Conservation (phyloP, 2,113 vertebrate species). For the Reinhardtius hippoglossoides region DNA sequence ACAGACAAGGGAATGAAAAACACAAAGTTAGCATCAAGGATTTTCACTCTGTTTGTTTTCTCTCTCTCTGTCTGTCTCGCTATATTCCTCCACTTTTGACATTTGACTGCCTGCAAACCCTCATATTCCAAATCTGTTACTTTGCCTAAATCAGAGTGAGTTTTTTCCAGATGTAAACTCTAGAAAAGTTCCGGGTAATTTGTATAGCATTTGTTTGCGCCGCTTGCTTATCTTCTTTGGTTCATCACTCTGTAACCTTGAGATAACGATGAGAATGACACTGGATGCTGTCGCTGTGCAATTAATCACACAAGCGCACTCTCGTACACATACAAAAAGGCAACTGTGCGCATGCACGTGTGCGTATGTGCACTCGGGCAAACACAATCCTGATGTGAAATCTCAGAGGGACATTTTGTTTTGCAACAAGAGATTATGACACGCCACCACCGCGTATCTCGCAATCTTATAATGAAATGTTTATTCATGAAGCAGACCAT, state of each 20-base stretch:
- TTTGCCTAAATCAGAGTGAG: conserved; percentile 32
- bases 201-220: conserved; percentile 59
- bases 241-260: conserved; percentile 77
- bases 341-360: not conserved
- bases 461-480: conserved; percentile 50
- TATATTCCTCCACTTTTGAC: conserved; percentile 50
- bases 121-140: conserved; percentile 27
- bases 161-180: conserved; percentile 33
- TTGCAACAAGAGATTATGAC: conserved; percentile 66
- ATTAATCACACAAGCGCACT: conserved; percentile 66
- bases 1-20: conserved; percentile 59
- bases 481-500: conserved; percentile 64
- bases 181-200: conserved; percentile 50
- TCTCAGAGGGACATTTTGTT: conserved; percentile 59
- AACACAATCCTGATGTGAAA: conserved; percentile 27
- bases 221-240: conserved; percentile 59
- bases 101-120: conserved; percentile 43
- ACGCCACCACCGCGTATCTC: conserved; percentile 17
- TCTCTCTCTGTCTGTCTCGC: conserved; percentile 6
- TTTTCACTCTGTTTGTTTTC: conserved; percentile 45
- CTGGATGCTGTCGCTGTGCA: conserved; percentile 56
- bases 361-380: not conserved
- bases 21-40: conserved; percentile 46
- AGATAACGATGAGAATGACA: conserved; percentile 75
- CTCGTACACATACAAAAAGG: conserved; percentile 21